Conservation (phyloP, 2,113 vertebrate genomes). For the Lampris incognitus region DNA sequence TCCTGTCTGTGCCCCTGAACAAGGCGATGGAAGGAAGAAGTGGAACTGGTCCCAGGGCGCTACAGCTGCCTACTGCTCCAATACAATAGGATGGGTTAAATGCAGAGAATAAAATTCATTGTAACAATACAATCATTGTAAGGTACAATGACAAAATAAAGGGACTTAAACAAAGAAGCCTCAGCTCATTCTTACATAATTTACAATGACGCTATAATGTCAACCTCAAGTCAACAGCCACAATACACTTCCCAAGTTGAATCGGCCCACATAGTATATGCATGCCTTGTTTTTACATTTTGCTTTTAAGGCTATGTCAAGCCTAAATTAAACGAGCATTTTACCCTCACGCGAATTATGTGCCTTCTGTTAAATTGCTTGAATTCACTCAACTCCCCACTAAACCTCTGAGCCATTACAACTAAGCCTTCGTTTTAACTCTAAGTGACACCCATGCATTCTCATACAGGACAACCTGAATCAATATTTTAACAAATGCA, state of each 20-base stretch:
- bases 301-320: background rate
- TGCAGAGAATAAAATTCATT: no score
- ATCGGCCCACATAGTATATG: background rate
- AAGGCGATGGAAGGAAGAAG: no score
- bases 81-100: no score
- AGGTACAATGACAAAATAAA: no score
- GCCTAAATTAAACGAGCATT: background rate
- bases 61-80: no score
- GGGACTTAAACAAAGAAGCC: background rate
- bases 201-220: background rate
- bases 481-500: conserved; percentile 56
- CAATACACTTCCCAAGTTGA: background rate
- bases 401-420: conserved; percentile 1
- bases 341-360: background rate
- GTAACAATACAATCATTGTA: no score
- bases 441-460: conserved; percentile 46
- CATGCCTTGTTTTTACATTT: background rate
- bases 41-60: no score
- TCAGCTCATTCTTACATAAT: background rate
- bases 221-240: background rate
- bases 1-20: no score
- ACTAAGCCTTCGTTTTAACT: conserved; percentile 32
- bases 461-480: conserved; percentile 33
- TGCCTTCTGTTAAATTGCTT: conserved; percentile 4
- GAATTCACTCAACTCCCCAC: conserved; percentile 14